Conservation (phyloP, 2,113 vertebrate species). For the Coracopsis vasa region DNA sequence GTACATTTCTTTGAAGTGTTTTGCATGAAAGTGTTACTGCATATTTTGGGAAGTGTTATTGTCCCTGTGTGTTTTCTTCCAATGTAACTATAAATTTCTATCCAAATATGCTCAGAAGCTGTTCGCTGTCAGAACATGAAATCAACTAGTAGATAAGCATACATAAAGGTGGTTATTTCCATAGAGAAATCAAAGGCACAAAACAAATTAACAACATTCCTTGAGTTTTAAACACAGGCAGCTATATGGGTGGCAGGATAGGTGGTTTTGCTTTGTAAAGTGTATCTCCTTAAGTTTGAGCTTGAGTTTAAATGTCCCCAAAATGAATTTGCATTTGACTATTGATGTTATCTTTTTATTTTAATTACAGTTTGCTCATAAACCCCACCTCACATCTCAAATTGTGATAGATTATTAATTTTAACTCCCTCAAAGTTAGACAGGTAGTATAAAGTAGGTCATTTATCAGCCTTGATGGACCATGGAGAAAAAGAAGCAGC, state of each 20-base stretch:
- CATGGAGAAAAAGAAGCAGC: not conserved
- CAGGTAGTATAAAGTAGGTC: not conserved
- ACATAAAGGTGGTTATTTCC: conserved; percentile 51
- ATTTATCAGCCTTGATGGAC: not conserved
- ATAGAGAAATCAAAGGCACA: conserved; percentile 48
- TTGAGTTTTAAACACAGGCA: conserved; percentile 38
- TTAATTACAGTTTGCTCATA: not conserved
- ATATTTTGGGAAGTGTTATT: conserved; percentile 47
- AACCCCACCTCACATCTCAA: not conserved
- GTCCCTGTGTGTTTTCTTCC: conserved; percentile 37
- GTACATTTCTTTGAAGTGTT: conserved; percentile 55
- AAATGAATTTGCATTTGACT: not conserved
- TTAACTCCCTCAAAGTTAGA: not conserved
- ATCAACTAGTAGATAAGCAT: conserved; percentile 30
- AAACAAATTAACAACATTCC: conserved; percentile 49
- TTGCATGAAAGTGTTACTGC: conserved; percentile 23
- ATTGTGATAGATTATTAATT: not conserved
- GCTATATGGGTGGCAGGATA: conserved; percentile 45
- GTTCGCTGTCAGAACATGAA: conserved; percentile 56
- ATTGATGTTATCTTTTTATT: not conserved
- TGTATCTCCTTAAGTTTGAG: not conserved
- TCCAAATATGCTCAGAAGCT: conserved; percentile 41
- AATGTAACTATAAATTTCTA: conserved; percentile 49
- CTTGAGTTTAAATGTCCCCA: conserved; percentile 11
- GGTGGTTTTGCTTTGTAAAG: not conserved